Evolutionary conservation across 2,113 vertebrate species (phyloP).

Genomic region (Hemicordylus capensis): DNA sequence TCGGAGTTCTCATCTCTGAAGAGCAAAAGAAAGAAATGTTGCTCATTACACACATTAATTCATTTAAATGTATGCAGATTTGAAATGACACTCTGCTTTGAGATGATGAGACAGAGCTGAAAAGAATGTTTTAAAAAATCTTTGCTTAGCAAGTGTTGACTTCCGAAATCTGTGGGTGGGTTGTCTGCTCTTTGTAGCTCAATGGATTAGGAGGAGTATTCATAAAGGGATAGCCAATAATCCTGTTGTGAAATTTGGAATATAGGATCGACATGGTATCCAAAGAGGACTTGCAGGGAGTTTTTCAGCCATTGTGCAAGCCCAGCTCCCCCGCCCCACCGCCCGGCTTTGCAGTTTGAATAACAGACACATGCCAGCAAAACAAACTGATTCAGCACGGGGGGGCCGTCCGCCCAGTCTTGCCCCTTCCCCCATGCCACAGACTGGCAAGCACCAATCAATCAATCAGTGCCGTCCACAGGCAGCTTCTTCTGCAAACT

Average conservation of each 20-base stretch:
- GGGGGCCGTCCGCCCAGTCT: too few relatives aligned
- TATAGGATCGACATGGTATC: neutral
- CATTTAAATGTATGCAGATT: constrained; percentile 26
- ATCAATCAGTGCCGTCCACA: neutral
- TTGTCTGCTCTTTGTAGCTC: neutral
- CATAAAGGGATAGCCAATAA: neutral
- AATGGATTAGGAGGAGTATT: neutral
- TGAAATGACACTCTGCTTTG: neutral
- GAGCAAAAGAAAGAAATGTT: neutral
- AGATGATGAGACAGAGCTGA: neutral
- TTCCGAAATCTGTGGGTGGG: neutral
- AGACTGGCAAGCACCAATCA: neutral
- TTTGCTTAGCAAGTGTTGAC: neutral
- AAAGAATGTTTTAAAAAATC: neutral
- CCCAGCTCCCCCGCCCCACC: too few relatives aligned
- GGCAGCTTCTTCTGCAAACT: neutral
- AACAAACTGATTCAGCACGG: neutral
- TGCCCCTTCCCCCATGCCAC: neutral
- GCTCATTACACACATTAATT: neutral
- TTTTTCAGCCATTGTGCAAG: neutral
- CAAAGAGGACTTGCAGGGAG: neutral
- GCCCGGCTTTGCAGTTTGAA: neutral
- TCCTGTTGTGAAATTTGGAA: neutral
- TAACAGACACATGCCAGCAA: neutral
- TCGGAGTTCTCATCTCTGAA: neutral